These are phyloP conservation scores for Gymnosoma rotundatum DNA, from an alignment of 2,888 invertebrate genomes.

Conservation along the genomic window DNA sequence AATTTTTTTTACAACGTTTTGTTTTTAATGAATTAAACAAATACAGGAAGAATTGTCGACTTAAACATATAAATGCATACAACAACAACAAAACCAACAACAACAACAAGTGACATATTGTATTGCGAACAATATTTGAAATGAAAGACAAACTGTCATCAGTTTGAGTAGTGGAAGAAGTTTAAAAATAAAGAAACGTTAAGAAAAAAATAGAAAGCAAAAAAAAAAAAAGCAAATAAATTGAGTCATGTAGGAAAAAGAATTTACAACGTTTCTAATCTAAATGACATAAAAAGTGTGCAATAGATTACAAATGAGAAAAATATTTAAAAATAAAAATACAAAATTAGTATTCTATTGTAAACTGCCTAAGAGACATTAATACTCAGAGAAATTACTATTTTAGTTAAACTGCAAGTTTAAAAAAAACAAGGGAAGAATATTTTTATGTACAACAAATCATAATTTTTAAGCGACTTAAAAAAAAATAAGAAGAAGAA, in stretches of 20 bases:
- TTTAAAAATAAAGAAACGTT: constrained; percentile 15
- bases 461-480: no score
- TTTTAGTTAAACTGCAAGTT: no score
- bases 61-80: neutral
- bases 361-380: neutral
- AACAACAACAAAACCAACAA: constrained; percentile 19
- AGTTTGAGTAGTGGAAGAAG: constrained; percentile 43
- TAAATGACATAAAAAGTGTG: constrained; percentile 48
- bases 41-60: constrained; percentile 65
- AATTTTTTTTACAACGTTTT: constrained; percentile 27
- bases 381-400: neutral
- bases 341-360: no score
- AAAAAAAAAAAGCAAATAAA: constrained; percentile 11
- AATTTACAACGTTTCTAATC: constrained; percentile 40
- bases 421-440: no score
- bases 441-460: no score
- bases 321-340: neutral
- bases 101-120: constrained; percentile 56
- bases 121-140: constrained; percentile 54
- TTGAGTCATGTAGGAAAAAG: constrained; percentile 60
- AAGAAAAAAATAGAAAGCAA: constrained; percentile 1
- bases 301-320: constrained; percentile 6
- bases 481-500: no score
- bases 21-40: constrained; percentile 49
- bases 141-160: constrained; percentile 66